A percentile compares a stretch with the other conserved stretches of the same genome.
Evolutionary conservation across 2,888 invertebrate genomes (phyloP).

Genomic region (Drosophila nigritarsus): DNA sequence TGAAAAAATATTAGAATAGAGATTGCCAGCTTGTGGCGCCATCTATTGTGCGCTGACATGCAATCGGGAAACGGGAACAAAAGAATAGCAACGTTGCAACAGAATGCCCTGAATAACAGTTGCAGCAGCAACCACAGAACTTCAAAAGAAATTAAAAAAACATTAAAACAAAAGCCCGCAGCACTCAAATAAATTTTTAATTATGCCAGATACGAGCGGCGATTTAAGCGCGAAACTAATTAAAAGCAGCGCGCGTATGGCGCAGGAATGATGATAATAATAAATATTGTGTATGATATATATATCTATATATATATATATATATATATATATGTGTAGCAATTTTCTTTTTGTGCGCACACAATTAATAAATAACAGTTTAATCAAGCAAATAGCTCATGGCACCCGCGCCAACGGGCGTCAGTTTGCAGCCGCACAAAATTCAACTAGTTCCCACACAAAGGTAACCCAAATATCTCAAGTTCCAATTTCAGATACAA

Average conservation of each 20-base stretch:
- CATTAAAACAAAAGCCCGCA: conserved; percentile 8
- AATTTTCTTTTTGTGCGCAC: not conserved
- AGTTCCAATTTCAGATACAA: conserved; percentile 9
- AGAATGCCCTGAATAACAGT: conserved; percentile 13
- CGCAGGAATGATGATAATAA: conserved; percentile 2
- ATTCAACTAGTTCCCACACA: conserved; percentile 34
- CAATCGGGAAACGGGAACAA: conserved; percentile 9
- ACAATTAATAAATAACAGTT: conserved; percentile 19
- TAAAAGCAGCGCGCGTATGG: conserved; percentile 35
- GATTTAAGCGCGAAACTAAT: conserved; percentile 45
- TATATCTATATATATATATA: not conserved
- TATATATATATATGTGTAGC: not conserved
- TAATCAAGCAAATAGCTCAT: conserved; percentile 8
- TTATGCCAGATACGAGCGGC: conserved; percentile 25
- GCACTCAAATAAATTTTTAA: conserved; percentile 34
- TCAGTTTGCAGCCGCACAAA: conserved; percentile 20
- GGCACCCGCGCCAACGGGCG: conserved; percentile 31
- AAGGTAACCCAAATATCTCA: conserved; percentile 53
- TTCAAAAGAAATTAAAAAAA: conserved; percentile 11
- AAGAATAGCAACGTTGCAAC: not conserved
- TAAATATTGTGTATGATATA: not conserved
- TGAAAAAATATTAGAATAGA: not conserved
- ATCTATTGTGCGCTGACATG: conserved; percentile 30
- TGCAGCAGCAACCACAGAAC: conserved; percentile 1
- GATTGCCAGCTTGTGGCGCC: conserved; percentile 14